Evolutionary conservation across 1,140 invertebrate species (phyloP).

Genomic region (Bathynomus jamesi): DNA sequence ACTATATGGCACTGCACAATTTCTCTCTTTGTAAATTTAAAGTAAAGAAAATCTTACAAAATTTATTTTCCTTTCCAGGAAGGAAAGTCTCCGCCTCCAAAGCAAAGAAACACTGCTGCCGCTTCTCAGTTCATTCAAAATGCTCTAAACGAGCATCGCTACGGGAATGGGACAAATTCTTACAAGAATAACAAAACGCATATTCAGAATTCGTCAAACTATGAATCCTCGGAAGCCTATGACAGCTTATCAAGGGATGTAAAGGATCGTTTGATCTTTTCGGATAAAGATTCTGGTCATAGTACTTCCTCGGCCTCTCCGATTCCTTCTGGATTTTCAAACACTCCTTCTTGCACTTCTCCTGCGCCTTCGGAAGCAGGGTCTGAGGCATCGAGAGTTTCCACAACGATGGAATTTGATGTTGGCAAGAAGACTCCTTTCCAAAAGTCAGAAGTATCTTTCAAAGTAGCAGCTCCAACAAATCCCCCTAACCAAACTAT

Average conservation of each 20-base stretch:
- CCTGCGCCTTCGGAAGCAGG: constrained; percentile 31
- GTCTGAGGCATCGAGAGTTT: constrained; percentile 29
- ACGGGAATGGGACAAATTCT: constrained; percentile 9
- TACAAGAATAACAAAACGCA: background rate
- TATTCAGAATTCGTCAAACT: constrained; percentile 21
- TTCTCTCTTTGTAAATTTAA: too few species aligned
- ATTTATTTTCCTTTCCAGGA: background rate
- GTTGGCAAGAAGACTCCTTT: constrained; percentile 12
- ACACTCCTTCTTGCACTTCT: constrained; percentile 25
- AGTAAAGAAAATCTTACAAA: too few species aligned
- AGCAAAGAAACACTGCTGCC: background rate
- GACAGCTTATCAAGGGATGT: constrained; percentile 30
- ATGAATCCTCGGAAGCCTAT: constrained; percentile 21
- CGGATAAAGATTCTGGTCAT: background rate
- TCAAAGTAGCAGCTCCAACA: constrained; percentile 20
- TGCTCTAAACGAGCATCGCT: background rate
- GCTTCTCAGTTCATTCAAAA: background rate
- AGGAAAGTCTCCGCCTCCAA: background rate
- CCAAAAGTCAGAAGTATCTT: constrained; percentile 22
- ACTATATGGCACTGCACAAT: too few species aligned
- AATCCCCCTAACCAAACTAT: too few species aligned
- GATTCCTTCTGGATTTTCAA: constrained; percentile 25
- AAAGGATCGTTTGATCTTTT: constrained; percentile 26
- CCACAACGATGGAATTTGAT: constrained; percentile 31
- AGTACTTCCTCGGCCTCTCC: background rate